Evolutionary conservation across 2,797 vertebrate species (phyloP).

Genomic region (Argentina silus): DNA sequence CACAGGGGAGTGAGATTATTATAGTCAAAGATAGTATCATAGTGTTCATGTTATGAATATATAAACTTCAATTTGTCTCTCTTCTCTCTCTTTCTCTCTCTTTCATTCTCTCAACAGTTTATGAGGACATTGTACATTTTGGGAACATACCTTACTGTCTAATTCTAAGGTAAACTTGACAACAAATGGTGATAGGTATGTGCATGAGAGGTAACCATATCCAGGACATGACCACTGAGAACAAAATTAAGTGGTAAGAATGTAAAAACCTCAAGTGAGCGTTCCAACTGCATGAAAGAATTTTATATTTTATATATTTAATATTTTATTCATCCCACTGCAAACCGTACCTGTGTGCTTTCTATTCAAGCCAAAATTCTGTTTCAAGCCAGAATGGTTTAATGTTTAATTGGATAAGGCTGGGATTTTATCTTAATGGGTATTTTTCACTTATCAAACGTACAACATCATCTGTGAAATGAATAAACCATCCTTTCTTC

Average conservation of each 20-base stretch:
- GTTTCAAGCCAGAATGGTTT: slow-evolving; percentile 42
- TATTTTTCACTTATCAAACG: background rate
- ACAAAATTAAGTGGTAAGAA: too few relatives aligned
- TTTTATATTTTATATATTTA: too few relatives aligned
- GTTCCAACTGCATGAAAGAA: slow-evolving; percentile 39
- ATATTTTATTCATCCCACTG: slow-evolving; percentile 59
- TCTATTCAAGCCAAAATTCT: slow-evolving; percentile 24
- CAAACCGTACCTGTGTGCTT: slow-evolving; percentile 48
- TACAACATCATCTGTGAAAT: slow-evolving; percentile 48
- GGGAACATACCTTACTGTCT: too few relatives aligned
- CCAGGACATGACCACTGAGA: slow-evolving; percentile 14
- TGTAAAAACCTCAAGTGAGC: too few relatives aligned
- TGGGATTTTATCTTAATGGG: slow-evolving; percentile 1
- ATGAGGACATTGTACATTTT: too few relatives aligned
- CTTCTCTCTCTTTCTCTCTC: too few relatives aligned
- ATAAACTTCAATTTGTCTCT: too few relatives aligned
- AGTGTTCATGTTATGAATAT: too few relatives aligned
- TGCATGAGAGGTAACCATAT: slow-evolving; percentile 57
- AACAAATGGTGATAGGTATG: slow-evolving; percentile 3
- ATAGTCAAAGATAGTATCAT: too few relatives aligned
- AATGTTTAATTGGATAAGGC: slow-evolving; percentile 40
- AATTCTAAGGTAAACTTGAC: too few relatives aligned
- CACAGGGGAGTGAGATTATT: too few relatives aligned
- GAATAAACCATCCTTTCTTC: slow-evolving; percentile 50
- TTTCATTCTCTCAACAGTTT: too few relatives aligned